Evolutionary conservation across 2,797 vertebrate genomes (phyloP).

Genomic region (Myoxocephalus aenaeus): DNA sequence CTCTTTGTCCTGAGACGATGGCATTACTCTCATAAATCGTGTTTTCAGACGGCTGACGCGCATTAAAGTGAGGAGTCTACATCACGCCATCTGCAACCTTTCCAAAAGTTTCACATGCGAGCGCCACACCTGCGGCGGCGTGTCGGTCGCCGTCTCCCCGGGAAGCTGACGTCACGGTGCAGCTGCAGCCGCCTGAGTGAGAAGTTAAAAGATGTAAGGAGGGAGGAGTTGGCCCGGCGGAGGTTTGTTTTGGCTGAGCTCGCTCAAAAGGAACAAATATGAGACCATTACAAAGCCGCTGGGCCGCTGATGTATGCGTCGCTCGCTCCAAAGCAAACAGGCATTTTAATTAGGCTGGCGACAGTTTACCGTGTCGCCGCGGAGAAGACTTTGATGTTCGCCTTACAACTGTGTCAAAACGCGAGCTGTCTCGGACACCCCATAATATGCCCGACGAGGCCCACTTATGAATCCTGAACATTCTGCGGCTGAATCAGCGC

Average conservation of each 20-base stretch:
- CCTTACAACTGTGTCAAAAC: constrained; percentile 64
- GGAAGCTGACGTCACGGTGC: constrained; percentile 59
- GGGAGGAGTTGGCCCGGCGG: constrained; percentile 35
- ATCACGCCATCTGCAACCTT: not conserved
- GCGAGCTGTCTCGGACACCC: constrained; percentile 49
- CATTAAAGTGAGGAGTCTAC: not conserved
- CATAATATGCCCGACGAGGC: constrained; percentile 41
- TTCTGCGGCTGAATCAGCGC: constrained; percentile 57
- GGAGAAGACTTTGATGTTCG: constrained; percentile 65
- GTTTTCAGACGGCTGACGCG: constrained; percentile 19
- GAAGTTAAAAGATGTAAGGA: constrained; percentile 21
- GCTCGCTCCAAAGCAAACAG: constrained; percentile 71
- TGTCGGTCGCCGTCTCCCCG: constrained; percentile 31
- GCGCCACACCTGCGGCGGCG: constrained; percentile 32
- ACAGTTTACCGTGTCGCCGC: constrained; percentile 63
- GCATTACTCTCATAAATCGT: constrained; percentile 13
- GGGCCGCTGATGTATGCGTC: constrained; percentile 60
- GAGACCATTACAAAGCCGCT: constrained; percentile 57
- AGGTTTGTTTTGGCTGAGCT: constrained; percentile 64
- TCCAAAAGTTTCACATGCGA: not conserved
- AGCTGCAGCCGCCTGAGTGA: constrained; percentile 49
- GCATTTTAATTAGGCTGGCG: constrained; percentile 69
- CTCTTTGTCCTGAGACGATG: constrained; percentile 35
- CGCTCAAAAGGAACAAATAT: constrained; percentile 44
- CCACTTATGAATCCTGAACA: constrained; percentile 56